A percentile compares a stretch with the other conserved stretches of the same genome.
phyloP scores from a whole-genome alignment of 1,140 invertebrate genomes.

The Choristoneura fumiferana region DNA sequence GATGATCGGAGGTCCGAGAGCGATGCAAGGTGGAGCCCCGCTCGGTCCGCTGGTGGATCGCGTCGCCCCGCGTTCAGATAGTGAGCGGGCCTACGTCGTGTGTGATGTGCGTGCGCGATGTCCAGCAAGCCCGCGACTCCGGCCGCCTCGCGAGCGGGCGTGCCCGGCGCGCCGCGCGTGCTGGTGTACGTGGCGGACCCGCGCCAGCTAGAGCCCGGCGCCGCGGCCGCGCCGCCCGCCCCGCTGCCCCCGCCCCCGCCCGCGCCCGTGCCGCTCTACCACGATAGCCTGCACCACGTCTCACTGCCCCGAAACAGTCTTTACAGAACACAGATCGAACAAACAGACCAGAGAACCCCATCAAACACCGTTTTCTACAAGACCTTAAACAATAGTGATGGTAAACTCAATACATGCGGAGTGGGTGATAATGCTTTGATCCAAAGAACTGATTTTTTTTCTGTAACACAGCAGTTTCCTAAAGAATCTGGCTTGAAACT shows the following conservation, averaged over 20 bases:
- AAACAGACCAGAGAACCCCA: slow-evolving; percentile 40
- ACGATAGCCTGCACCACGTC: slow-evolving; percentile 46
- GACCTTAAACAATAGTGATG: slow-evolving; percentile 47
- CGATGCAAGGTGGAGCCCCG: slow-evolving; percentile 54
- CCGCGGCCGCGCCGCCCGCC: slow-evolving; percentile 44
- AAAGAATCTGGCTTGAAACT: slow-evolving; percentile 51
- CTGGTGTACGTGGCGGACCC: slow-evolving; percentile 72
- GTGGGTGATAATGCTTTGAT: slow-evolving; percentile 31
- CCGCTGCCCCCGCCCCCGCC: no score
- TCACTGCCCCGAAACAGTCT: slow-evolving; percentile 41
- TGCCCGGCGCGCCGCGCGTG: slow-evolving; percentile 66
- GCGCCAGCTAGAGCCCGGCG: slow-evolving; percentile 68
- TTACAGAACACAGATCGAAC: slow-evolving; percentile 43
- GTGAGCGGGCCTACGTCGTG: slow-evolving; percentile 56
- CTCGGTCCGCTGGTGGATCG: slow-evolving; percentile 45
- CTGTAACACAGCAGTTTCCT: slow-evolving; percentile 45
- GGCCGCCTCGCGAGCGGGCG: slow-evolving; percentile 69
- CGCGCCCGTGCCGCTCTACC: slow-evolving; percentile 45
- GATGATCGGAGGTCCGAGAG: slow-evolving; percentile 56
- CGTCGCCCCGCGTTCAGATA: slow-evolving; percentile 53
- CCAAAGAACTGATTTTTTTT: slow-evolving; percentile 46
- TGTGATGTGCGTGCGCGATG: slow-evolving; percentile 70
- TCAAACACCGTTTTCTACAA: slow-evolving; percentile 51
- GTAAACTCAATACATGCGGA: slow-evolving; percentile 42
- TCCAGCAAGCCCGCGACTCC: slow-evolving; percentile 72